phyloP scores from a whole-genome alignment of 2,797 vertebrate species.

The Anisognathus igniventris region DNA sequence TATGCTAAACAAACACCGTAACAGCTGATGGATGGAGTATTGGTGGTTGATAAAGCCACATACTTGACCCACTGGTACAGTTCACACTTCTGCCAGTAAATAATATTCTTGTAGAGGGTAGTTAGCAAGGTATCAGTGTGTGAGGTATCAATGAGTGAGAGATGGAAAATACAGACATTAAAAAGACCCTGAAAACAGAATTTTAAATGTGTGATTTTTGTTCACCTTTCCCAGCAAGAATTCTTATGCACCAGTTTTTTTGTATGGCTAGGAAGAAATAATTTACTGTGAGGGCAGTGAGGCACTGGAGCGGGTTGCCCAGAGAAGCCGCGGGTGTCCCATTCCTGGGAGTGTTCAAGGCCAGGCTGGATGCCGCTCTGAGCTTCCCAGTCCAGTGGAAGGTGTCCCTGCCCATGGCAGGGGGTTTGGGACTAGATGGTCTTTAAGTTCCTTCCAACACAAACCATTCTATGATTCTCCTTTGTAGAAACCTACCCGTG shows the following conservation, averaged over 20 bases:
- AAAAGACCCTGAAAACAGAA: background rate
- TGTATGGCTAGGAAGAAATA: background rate
- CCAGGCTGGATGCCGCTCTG: background rate
- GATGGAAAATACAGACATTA: background rate
- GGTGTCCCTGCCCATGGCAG: background rate
- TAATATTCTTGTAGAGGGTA: background rate
- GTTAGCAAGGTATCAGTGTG: background rate
- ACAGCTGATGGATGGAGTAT: background rate
- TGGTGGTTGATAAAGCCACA: background rate
- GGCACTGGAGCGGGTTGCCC: fast-evolving
- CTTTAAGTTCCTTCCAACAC: background rate
- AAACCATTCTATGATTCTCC: background rate
- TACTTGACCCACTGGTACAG: background rate
- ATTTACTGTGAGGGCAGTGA: background rate
- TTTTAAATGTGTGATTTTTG: background rate
- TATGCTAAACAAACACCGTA: background rate
- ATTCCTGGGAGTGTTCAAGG: background rate
- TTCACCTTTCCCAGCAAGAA: background rate
- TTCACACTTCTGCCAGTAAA: background rate
- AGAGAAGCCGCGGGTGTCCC: background rate
- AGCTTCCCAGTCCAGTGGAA: background rate
- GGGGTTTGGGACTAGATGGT: background rate
- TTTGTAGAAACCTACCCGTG: background rate
- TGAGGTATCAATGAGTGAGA: background rate
- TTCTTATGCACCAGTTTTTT: background rate